These are phyloP conservation scores for Pristionchus japonicus DNA, from an alignment of 2,888 invertebrate species.

Conservation along the genomic window DNA sequence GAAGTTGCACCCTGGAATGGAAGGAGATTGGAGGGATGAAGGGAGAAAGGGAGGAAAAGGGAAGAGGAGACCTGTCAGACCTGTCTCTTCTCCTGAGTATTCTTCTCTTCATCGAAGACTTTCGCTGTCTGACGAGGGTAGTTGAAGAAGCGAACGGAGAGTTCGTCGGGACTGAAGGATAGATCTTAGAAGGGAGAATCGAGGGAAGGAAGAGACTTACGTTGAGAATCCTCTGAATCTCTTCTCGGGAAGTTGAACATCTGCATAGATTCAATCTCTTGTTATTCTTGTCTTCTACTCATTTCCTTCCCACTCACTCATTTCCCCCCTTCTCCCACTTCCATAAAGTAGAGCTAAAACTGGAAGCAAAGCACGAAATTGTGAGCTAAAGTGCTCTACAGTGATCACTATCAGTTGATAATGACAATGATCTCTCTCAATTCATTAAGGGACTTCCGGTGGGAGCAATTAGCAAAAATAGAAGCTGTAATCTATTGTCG, in stretches of 20 bases:
- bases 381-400: background rate
- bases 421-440: background rate
- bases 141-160: constrained; percentile 21
- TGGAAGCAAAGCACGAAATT: background rate
- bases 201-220: background rate
- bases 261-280: background rate
- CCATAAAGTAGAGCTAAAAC: background rate
- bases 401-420: background rate
- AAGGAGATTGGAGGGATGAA: background rate
- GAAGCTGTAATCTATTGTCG: too few species aligned
- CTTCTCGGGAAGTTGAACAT: constrained; percentile 31
- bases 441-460: background rate
- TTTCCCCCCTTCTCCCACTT: background rate
- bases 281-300: background rate
- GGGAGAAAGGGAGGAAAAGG: background rate
- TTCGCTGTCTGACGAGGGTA: background rate
- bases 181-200: background rate
- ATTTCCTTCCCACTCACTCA: constrained; percentile 16
- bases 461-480: background rate
- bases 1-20: background rate
- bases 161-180: background rate
- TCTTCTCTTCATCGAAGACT: background rate
- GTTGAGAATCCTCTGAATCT: constrained; percentile 15
- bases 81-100: constrained; percentile 32
- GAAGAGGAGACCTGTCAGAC: background rate